Evolutionary conservation across 2,888 invertebrate species (phyloP).

Genomic region (Alviniconcha strummeri): DNA sequence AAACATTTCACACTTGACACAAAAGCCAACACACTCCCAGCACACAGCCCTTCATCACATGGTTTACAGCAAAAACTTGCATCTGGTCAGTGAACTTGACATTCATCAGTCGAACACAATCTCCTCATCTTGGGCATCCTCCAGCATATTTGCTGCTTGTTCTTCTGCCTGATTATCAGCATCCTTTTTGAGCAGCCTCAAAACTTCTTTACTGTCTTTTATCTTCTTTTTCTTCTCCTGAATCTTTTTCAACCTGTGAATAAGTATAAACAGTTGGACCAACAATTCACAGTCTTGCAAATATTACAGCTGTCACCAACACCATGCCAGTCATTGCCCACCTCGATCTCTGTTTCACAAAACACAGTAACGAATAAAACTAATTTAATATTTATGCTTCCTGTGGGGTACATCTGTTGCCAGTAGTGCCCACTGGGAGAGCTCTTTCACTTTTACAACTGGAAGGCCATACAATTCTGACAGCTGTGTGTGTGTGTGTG

Average conservation of each 20-base stretch:
- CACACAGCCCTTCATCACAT: too few relatives aligned
- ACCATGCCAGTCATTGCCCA: background rate
- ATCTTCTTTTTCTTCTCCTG: conserved; percentile 96
- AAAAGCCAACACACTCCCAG: too few relatives aligned
- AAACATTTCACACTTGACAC: too few relatives aligned
- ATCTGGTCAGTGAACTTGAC: too few relatives aligned
- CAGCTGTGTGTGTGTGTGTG: too few relatives aligned
- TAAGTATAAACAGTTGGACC: background rate
- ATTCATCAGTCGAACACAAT: conserved; percentile 79
- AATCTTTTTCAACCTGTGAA: conserved; percentile 80
- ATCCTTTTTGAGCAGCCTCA: conserved; percentile 73
- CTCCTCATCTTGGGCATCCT: conserved; percentile 90
- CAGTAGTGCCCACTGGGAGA: too few relatives aligned
- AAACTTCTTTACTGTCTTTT: conserved; percentile 82
- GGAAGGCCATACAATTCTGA: too few relatives aligned
- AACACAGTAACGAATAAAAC: too few relatives aligned
- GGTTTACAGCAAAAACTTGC: too few relatives aligned
- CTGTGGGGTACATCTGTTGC: too few relatives aligned
- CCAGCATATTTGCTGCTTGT: conserved; percentile 82
- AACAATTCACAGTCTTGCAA: conserved; percentile 5
- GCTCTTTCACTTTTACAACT: too few relatives aligned
- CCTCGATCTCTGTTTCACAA: background rate
- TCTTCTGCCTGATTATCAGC: conserved; percentile 73
- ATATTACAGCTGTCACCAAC: background rate
- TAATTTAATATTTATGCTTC: too few relatives aligned